Conservation (phyloP, 2,888 invertebrate genomes). For the Eupithecia insigniata region DNA sequence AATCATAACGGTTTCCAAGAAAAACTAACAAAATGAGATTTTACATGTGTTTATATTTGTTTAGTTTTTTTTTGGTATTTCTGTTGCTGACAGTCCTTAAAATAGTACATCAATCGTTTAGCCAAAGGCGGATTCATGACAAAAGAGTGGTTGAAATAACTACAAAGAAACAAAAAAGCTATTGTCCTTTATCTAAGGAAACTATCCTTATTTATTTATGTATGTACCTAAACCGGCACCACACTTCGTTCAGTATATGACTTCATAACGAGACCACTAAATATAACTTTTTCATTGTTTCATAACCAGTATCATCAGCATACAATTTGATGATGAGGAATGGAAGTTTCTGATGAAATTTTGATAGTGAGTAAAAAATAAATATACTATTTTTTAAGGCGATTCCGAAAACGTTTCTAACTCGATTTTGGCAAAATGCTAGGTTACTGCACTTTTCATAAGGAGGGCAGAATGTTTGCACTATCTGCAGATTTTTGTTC, state of each 20-base stretch:
- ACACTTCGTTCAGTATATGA: background rate
- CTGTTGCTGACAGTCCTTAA: background rate
- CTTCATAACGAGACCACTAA: background rate
- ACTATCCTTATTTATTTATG: background rate
- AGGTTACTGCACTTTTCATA: too few species aligned
- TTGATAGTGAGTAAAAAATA: too few species aligned
- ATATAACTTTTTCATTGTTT: background rate
- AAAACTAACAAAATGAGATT: background rate
- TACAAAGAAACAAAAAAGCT: conserved; percentile 3
- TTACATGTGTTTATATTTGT: too few species aligned
- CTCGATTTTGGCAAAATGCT: too few species aligned
- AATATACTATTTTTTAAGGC: too few species aligned
- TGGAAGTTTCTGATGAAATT: too few species aligned
- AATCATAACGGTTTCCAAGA: background rate
- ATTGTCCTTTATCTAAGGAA: background rate
- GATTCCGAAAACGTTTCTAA: too few species aligned
- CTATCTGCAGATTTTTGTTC: background rate
- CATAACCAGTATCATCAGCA: background rate
- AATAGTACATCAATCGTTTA: background rate
- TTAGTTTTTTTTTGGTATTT: too few species aligned
- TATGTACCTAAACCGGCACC: background rate
- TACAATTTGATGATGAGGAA: background rate
- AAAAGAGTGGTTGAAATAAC: background rate
- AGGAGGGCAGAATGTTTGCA: too few species aligned
- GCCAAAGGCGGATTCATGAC: background rate